Percentiles rank a stretch among this genome's conserved stretches.
phyloP scores from a whole-genome alignment of 2,797 vertebrate genomes.

The Tauraco hartlaubi region DNA sequence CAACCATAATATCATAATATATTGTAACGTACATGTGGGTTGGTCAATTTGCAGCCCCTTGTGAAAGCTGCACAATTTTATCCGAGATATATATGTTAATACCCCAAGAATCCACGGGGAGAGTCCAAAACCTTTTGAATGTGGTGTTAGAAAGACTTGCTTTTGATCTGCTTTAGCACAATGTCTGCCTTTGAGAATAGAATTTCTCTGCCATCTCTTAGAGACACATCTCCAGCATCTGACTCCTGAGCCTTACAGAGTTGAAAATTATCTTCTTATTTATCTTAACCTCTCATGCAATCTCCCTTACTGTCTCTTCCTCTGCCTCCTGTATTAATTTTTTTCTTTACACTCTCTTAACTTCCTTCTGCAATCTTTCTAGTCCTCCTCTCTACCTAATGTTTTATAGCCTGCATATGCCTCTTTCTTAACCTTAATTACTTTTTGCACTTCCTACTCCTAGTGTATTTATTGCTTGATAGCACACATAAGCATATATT shows the following conservation, averaged over 20 bases:
- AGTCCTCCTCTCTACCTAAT: conserved; percentile 68
- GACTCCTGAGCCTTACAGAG: background rate
- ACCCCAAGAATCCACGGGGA: background rate
- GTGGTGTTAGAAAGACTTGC: background rate
- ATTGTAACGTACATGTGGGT: too few relatives aligned
- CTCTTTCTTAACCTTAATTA: conserved; percentile 64
- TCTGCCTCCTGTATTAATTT: conserved; percentile 51
- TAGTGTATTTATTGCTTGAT: conserved; percentile 63
- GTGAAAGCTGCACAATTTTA: background rate
- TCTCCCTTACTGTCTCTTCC: conserved; percentile 29
- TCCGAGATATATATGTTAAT: background rate
- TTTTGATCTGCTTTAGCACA: background rate
- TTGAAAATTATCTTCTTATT: conserved; percentile 49
- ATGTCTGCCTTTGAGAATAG: background rate
- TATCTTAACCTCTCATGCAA: conserved; percentile 19
- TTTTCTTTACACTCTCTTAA: conserved; percentile 69
- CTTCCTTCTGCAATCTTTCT: conserved; percentile 71
- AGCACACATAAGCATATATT: conserved; percentile 55
- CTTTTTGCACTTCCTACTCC: conserved; percentile 48
- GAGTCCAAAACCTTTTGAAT: background rate
- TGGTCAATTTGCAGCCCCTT: background rate
- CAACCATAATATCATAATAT: background rate
- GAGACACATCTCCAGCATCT: background rate
- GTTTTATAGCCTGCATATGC: conserved; percentile 69
- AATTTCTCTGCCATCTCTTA: background rate